Evolutionary conservation across 2,113 vertebrate species (phyloP).

Genomic region (Brevimyrus niger): DNA sequence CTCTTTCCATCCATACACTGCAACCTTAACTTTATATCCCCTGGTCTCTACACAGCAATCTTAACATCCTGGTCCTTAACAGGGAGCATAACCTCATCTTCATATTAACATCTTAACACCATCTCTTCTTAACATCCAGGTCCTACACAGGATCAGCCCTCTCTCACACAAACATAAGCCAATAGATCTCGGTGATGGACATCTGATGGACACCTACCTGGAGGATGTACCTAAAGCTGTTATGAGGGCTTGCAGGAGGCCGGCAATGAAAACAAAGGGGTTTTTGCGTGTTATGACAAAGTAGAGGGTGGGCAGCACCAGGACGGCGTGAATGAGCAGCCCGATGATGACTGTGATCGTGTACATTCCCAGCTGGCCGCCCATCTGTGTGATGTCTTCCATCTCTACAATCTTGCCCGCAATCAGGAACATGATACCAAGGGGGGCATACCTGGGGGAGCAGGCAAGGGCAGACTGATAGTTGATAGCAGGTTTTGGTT

Average conservation of each 20-base stretch:
- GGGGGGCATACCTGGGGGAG: constrained; percentile 77
- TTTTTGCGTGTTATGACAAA: constrained; percentile 88
- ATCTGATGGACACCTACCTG: constrained; percentile 61
- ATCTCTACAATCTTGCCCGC: constrained; percentile 98
- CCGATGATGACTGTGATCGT: constrained; percentile 90
- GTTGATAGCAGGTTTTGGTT: background rate
- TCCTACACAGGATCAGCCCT: background rate
- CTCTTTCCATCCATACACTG: too few relatives aligned
- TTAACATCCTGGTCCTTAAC: background rate
- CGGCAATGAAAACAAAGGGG: constrained; percentile 88
- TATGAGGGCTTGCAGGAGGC: constrained; percentile 85
- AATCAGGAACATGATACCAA: constrained; percentile 93
- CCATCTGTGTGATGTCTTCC: constrained; percentile 93
- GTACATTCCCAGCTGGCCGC: constrained; percentile 95
- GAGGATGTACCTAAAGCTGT: constrained; percentile 93
- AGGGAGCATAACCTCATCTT: background rate
- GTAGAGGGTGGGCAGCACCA: constrained; percentile 89
- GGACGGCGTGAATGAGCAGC: constrained; percentile 77
- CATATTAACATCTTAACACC: background rate
- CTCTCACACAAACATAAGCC: background rate
- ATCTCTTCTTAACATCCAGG: background rate
- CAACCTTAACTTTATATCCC: background rate
- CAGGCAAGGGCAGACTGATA: background rate
- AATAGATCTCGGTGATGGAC: background rate
- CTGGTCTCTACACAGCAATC: background rate